A percentile compares a stretch with the other conserved stretches of the same genome.
phyloP scores from a whole-genome alignment of 2,797 vertebrate genomes.

The Harpagifer antarcticus region DNA sequence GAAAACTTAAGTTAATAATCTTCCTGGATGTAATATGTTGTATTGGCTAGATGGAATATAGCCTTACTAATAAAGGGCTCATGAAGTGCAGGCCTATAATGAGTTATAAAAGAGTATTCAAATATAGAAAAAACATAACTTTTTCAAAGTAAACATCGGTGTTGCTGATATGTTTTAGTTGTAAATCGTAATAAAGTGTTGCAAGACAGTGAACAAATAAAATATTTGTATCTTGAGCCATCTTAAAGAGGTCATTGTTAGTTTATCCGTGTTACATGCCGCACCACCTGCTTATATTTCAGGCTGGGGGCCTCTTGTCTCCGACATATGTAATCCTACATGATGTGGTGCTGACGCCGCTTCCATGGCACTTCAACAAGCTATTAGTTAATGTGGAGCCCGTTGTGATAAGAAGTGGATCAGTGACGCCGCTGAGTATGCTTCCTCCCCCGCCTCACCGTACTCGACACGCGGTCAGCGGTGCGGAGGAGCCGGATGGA shows the following conservation, averaged over 20 bases:
- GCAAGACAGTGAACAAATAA: fast-evolving
- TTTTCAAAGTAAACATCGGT: background rate
- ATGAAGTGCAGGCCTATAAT: background rate
- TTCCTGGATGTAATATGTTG: background rate
- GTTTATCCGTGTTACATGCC: background rate
- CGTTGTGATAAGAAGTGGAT: background rate
- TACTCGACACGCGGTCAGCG: conserved; percentile 42
- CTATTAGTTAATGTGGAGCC: background rate
- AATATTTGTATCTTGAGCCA: background rate
- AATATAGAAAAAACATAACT: background rate
- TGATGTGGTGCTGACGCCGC: background rate
- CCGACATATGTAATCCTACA: background rate
- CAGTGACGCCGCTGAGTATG: background rate
- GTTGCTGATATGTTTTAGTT: background rate
- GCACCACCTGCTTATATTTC: conserved; percentile 2
- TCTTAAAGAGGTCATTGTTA: conserved; percentile 18
- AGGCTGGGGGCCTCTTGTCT: conserved; percentile 3
- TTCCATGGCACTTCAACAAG: background rate
- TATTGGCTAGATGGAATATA: background rate
- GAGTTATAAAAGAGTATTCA: background rate
- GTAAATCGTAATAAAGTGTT: background rate
- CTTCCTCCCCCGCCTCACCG: conserved; percentile 12
- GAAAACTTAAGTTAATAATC: background rate
- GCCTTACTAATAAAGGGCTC: background rate
- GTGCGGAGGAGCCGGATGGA: conserved; percentile 22